A percentile compares a stretch with the other conserved stretches of the same genome.
Evolutionary conservation across 2,797 vertebrate genomes (phyloP).

Genomic region (Sebastolobus alascanus): DNA sequence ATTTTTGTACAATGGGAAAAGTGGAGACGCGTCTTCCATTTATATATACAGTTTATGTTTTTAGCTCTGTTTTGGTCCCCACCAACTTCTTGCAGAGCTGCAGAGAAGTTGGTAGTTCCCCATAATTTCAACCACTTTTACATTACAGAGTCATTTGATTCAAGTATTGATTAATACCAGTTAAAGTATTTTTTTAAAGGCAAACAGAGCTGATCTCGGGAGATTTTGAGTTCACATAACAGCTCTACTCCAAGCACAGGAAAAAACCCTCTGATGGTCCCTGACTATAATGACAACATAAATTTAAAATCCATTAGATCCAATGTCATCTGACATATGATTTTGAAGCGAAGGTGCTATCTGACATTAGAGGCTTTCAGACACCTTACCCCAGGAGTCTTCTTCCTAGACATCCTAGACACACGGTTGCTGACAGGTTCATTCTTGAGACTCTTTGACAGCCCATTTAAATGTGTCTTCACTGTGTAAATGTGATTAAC

Average conservation of each 20-base stretch:
- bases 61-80: not conserved
- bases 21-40: too few relatives aligned
- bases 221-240: not conserved
- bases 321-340: slow-evolving; percentile 27
- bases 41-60: not conserved
- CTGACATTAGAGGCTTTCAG: slow-evolving; percentile 21
- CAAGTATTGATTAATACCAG: too few relatives aligned
- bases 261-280: not conserved
- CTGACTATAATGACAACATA: slow-evolving; percentile 25
- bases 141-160: too few relatives aligned
- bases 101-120: too few relatives aligned
- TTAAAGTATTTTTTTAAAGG: too few relatives aligned
- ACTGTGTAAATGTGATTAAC: slow-evolving; percentile 26
- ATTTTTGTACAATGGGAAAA: too few relatives aligned
- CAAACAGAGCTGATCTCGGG: too few relatives aligned
- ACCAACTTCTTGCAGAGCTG: not conserved
- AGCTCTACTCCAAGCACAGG: slow-evolving; percentile 6
- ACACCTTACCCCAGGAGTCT: slow-evolving; percentile 15
- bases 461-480: slow-evolving; percentile 36
- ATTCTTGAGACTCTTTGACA: slow-evolving; percentile 33
- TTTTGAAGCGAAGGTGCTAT: slow-evolving; percentile 36
- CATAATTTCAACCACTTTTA: too few relatives aligned
- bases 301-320: slow-evolving; percentile 28
- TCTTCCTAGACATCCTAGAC: slow-evolving; percentile 28
- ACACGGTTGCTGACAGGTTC: slow-evolving; percentile 25